A percentile compares a stretch with the other conserved stretches of the same genome.
Evolutionary conservation across 2,888 invertebrate genomes (phyloP).

Genomic region (Digitonthophagus gazella): DNA sequence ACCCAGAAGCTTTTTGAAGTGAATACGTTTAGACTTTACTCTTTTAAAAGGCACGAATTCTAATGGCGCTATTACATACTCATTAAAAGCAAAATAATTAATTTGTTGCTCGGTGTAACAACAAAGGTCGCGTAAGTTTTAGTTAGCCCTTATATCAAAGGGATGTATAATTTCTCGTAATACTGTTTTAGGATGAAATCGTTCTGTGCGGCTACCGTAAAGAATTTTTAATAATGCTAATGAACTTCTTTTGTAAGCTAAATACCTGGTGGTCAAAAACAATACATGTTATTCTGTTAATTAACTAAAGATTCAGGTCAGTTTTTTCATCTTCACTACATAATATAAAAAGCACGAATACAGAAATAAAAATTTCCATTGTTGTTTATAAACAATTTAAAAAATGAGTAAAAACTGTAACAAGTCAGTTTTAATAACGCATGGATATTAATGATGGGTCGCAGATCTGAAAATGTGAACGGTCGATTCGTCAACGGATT

Average conservation of each 20-base stretch:
- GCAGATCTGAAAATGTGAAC: neutral
- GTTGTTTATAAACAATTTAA: no score
- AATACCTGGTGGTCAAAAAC: neutral
- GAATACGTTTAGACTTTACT: no score
- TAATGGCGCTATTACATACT: no score
- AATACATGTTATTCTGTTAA: neutral
- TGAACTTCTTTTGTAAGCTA: neutral
- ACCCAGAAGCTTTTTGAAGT: no score
- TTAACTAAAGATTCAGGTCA: neutral
- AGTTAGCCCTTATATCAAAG: no score
- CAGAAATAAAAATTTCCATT: no score
- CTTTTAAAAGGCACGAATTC: no score
- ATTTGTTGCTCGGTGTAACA: no score
- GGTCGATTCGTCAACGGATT: conserved; percentile 4
- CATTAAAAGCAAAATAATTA: no score
- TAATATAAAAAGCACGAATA: no score
- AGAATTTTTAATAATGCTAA: neutral
- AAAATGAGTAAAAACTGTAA: neutral
- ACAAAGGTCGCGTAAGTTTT: no score
- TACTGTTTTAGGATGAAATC: neutral
- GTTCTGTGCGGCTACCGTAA: neutral
- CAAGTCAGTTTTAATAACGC: neutral
- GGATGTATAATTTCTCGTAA: neutral
- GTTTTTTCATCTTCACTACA: no score
- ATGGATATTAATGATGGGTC: neutral